Conservation (phyloP, 2,888 invertebrate genomes). For the Clunio marinus region DNA sequence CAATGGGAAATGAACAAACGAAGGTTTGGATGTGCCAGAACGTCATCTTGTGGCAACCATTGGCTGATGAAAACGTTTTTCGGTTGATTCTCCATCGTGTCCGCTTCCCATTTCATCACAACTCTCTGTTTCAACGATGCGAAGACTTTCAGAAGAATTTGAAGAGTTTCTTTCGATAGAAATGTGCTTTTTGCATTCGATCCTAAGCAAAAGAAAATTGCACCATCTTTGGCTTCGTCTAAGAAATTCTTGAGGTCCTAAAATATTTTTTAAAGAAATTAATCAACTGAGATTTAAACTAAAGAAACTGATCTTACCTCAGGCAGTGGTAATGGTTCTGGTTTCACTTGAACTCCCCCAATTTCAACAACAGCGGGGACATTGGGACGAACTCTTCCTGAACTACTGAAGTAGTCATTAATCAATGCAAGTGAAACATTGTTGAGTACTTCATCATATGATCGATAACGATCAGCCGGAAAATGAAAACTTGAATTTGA, state of each 20-base stretch:
- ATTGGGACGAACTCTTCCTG: constrained; percentile 47
- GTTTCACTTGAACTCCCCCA: constrained; percentile 49
- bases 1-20: constrained; percentile 44
- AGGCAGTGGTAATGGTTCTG: constrained; percentile 46
- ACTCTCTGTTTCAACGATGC: not conserved
- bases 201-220: constrained; percentile 40
- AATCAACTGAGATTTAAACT: no score
- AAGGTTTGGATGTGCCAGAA: constrained; percentile 66
- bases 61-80: constrained; percentile 12
- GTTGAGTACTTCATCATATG: constrained; percentile 43
- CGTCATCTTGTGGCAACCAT: constrained; percentile 58
- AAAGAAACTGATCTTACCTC: no score
- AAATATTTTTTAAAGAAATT: no score
- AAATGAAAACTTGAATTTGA: not conserved
- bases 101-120: constrained; percentile 29
- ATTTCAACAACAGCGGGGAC: constrained; percentile 48
- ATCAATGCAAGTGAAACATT: constrained; percentile 47
- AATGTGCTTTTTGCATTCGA: constrained; percentile 37
- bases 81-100: not conserved
- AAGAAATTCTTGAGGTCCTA: constrained; percentile 37
- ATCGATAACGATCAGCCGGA: constrained; percentile 42
- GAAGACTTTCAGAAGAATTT: constrained; percentile 30
- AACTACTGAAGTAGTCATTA: constrained; percentile 48
- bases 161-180: constrained; percentile 14
- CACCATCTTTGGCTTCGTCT: constrained; percentile 39